Evolutionary conservation across 2,888 invertebrate genomes (phyloP), one percentile per base, ranked within the genome.

Genomic region (Plemyria rubiginata): DNA sequence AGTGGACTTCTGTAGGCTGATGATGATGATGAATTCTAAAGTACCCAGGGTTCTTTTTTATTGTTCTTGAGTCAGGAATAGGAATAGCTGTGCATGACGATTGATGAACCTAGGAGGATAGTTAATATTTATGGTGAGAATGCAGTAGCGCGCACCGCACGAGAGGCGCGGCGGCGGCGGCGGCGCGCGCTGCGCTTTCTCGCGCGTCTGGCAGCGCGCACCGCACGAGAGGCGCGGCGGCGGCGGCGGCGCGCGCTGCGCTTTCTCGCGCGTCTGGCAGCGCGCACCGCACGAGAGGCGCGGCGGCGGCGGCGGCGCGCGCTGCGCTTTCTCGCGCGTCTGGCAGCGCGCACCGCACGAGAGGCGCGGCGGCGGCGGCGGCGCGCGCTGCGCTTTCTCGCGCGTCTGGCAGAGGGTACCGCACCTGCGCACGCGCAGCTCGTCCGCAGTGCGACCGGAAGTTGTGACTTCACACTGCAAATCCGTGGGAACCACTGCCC

Each of bases 291-390:
- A 32, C 32, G 32, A 32, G 13, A 43, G 13, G 7, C 8, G 43
- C 13, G 15, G n/a, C n/a, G n/a, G n/a, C n/a, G n/a, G n/a, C n/a
- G n/a, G n/a, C 13, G 15, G 7, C 41, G 43, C 15, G 43, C 13
- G 43, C 13, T 43, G 43, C 43, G 43, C 43, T 43, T 15, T 43
- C 43, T 43, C 43, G 15, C 3, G 43, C 43, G 43, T 22, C 22
- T 22, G 22, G 22, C 22, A 22, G 22, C n/a, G n/a, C 13, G 15
- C 8, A 43, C 13, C 32, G 32, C 32, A 32, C 32, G 32, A 32
- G 13, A 43, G 13, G 7, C 8, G 43, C 13, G 15, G n/a, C n/a
- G n/a, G n/a, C n/a, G n/a, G n/a, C n/a, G n/a, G n/a, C 13, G 15
- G 7, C 41, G 43, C 15, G 43, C 13, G 43, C 13, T 43, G 43